These are phyloP conservation scores for Momotus momota DNA, from an alignment of 2,797 vertebrate genomes.

Conservation along the genomic window DNA sequence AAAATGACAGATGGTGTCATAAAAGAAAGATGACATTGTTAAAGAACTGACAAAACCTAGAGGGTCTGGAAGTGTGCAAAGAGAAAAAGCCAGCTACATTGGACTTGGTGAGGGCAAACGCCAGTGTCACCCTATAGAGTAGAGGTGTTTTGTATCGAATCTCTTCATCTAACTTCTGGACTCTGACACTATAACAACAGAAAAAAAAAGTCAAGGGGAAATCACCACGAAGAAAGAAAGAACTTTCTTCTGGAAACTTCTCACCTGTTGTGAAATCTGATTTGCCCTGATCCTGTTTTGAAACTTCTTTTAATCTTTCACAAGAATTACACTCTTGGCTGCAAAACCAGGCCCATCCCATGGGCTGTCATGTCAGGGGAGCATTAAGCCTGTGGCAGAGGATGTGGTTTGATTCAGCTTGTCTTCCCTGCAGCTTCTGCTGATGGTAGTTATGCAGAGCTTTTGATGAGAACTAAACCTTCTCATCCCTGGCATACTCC, in stretches of 20 bases:
- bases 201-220: not conserved
- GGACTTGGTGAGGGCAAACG: not conserved
- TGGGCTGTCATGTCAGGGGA: not conserved
- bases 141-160: not conserved
- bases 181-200: not conserved
- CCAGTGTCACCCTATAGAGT: not conserved
- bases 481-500: not conserved
- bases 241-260: not conserved
- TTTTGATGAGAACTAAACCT: slow-evolving; percentile 14
- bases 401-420: slow-evolving; percentile 1
- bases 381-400: not conserved
- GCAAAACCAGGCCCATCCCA: not conserved
- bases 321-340: not conserved
- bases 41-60: not conserved
- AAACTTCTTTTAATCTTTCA: slow-evolving; percentile 32
- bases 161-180: not conserved
- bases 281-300: not conserved
- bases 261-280: not conserved
- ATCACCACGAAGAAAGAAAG: not conserved
- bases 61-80: not conserved
- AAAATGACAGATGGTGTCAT: not conserved
- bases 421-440: slow-evolving; percentile 7
- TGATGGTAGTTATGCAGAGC: not conserved
- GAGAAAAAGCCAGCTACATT: not conserved
- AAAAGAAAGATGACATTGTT: not conserved